Base-by-base conservation (phyloP, 2,888 invertebrate genomes). In the Diplolepis rosae region DNA sequence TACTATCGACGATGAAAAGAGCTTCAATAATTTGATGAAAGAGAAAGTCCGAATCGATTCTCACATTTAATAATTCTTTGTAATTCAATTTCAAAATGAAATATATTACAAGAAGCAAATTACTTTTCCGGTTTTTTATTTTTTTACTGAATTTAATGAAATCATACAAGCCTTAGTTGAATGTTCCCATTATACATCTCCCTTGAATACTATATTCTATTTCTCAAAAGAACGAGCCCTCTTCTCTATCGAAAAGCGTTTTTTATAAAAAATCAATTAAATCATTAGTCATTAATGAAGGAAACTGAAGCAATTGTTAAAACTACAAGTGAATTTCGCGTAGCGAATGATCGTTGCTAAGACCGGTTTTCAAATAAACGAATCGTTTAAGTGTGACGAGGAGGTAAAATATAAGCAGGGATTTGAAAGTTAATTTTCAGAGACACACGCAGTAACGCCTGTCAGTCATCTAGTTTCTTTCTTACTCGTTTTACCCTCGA, bases 371-470 rank as follows among this genome's bases (percentile, higher is more conserved):
- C 74, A 75, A 73, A 81, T 77, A 78, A 80, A 77, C 80, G 79
- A 77, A 70, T 77, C 78, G 79, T 77, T 80, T 81, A 79, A 79
- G 77, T 79, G 76, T 76, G 76, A 73, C 77, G 76, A 76, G 77
- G 69, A 75, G 76, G 72, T 73, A 61, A 61, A 61, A 61, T 61
- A 71, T 72, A 72, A 76, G 71, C 78, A 72, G 80, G 80, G 83
- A 82, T 80, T 82, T 78, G 79, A 82, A 82, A 77, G 79, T 82
- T 81, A 83, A 84, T 85, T 83, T 83, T 79, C 77, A 74, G 76
- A 79, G 81, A 74, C 71, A 76, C 76, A 50, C 82, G 82, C 80
- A 81, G 82, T 32, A 80, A 83, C 84, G 82, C 80, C 82, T 77
- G 77, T 73, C 79, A 76, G 73, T 74, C 79, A 67, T 27, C 66